Evolutionary conservation across 2,888 invertebrate species (phyloP).

Genomic region (Zygaena filipendulae): DNA sequence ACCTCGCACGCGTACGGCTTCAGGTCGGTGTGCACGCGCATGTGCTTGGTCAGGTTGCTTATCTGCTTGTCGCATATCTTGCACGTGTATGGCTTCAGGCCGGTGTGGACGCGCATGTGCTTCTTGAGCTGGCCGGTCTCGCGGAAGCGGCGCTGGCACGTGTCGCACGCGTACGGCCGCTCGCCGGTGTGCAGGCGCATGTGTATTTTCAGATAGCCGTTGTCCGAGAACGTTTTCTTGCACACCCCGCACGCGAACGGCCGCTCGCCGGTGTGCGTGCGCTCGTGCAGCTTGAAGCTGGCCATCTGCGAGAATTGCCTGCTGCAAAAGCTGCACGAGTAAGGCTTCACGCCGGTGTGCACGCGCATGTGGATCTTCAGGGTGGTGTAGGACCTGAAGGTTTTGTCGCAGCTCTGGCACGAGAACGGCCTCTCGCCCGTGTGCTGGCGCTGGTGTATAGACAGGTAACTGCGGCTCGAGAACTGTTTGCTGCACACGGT

Average conservation of each 20-base stretch:
- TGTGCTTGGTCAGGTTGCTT: conserved; percentile 48
- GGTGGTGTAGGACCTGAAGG: conserved; percentile 50
- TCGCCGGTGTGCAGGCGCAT: conserved; percentile 52
- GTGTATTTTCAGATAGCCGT: conserved; percentile 54
- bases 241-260: conserved; percentile 46
- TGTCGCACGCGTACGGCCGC: conserved; percentile 41
- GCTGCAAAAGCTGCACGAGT: conserved; percentile 41
- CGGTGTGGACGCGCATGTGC: conserved; percentile 45
- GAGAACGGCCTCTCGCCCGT: conserved; percentile 45
- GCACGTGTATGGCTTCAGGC: conserved; percentile 47
- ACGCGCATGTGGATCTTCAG: conserved; percentile 54
- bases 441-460: conserved; percentile 47
- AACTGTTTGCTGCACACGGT: conserved; percentile 46
- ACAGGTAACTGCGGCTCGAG: conserved; percentile 49
- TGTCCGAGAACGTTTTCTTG: conserved; percentile 50
- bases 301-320: conserved; percentile 53
- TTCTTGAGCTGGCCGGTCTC: conserved; percentile 48
- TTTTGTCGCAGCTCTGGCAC: conserved; percentile 49
- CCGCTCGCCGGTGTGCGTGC: conserved; percentile 49
- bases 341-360: conserved; percentile 50
- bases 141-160: conserved; percentile 44
- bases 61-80: conserved; percentile 55
- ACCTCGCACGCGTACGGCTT: conserved; percentile 32
- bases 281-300: conserved; percentile 46
- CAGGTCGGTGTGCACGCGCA: conserved; percentile 42